Evolutionary conservation across 2,888 invertebrate genomes (phyloP).

Genomic region (Trichogramma evanescens): DNA sequence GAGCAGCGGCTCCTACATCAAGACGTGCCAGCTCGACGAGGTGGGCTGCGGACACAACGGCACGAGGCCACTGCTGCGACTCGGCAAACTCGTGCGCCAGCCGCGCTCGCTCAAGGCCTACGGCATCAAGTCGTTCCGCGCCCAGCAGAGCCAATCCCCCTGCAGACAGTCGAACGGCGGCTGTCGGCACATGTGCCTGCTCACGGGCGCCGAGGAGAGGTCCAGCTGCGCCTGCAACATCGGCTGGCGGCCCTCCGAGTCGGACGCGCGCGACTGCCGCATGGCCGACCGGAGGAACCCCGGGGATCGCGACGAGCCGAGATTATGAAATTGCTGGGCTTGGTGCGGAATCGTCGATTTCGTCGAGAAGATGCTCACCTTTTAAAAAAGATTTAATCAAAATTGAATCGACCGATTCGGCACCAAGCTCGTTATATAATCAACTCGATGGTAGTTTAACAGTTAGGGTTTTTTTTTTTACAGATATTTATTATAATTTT

Average conservation of each 20-base stretch:
- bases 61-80: background rate
- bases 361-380: no score
- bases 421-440: no score
- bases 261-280: no score
- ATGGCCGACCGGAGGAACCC: no score
- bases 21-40: background rate
- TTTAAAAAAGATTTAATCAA: no score
- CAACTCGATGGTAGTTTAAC: no score
- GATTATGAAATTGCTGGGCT: no score
- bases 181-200: slow-evolving; percentile 3
- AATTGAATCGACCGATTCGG: no score
- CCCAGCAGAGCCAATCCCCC: background rate
- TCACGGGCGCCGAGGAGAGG: background rate
- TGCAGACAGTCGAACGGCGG: background rate
- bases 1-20: background rate
- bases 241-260: background rate
- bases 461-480: no score
- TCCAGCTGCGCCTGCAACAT: background rate
- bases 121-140: background rate
- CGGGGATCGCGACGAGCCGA: no score
- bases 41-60: background rate
- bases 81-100: background rate
- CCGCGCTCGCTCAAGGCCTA: background rate
- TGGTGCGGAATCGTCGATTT: no score
- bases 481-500: no score